phyloP scores from a whole-genome alignment of 2,888 invertebrate species.

The Mongoloraphidia duomilia region DNA sequence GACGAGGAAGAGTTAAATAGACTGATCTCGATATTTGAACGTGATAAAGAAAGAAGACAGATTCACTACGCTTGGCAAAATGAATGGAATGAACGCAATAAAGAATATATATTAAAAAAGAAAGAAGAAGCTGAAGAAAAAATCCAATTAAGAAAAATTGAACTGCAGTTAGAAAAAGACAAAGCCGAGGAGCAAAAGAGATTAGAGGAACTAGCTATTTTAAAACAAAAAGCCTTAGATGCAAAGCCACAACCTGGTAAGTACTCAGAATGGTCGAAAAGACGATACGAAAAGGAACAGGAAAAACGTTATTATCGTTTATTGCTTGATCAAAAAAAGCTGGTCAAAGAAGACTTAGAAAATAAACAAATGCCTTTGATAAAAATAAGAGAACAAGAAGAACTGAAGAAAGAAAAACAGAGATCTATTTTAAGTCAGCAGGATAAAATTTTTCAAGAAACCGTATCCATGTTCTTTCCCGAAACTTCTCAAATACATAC shows the following conservation, averaged over 20 bases:
- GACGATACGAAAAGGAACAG: slow-evolving; percentile 47
- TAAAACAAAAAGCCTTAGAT: slow-evolving; percentile 12
- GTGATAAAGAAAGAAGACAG: slow-evolving; percentile 37
- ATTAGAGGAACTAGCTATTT: slow-evolving; percentile 6
- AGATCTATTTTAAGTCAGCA: slow-evolving; percentile 40
- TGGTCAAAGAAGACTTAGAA: slow-evolving; percentile 42
- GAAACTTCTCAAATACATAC: too few relatives aligned
- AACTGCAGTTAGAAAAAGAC: slow-evolving; percentile 28
- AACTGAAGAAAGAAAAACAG: slow-evolving; percentile 41
- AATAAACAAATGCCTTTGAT: slow-evolving; percentile 44
- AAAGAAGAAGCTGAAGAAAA: slow-evolving; percentile 29
- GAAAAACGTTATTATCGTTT: slow-evolving; percentile 47
- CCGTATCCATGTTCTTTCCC: slow-evolving; percentile 24
- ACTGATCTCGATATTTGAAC: slow-evolving; percentile 33
- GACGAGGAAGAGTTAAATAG: slow-evolving; percentile 18
- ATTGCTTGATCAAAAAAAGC: slow-evolving; percentile 46
- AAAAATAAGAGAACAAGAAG: slow-evolving; percentile 40
- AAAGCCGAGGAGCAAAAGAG: slow-evolving; percentile 23
- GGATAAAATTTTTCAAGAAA: slow-evolving; percentile 48
- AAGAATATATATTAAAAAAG: slow-evolving; percentile 24
- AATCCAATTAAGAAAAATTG: slow-evolving; percentile 26
- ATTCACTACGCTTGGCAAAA: slow-evolving; percentile 45
- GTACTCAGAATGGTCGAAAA: slow-evolving; percentile 27
- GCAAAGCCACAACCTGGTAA: slow-evolving; percentile 15
- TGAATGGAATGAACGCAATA: slow-evolving; percentile 36